These are phyloP conservation scores for Eilema sororculum DNA, from an alignment of 2,888 invertebrate genomes.

Conservation along the genomic window DNA sequence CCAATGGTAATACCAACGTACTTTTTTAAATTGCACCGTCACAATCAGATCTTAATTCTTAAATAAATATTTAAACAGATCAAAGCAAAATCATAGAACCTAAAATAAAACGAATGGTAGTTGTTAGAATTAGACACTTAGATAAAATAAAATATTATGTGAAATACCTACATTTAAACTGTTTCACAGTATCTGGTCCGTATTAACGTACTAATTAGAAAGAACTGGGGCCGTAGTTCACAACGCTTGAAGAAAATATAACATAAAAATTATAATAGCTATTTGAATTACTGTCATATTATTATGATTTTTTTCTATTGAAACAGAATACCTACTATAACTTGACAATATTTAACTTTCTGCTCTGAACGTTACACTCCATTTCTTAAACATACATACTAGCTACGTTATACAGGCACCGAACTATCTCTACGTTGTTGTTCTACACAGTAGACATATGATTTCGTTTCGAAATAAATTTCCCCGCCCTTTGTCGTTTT, in stretches of 20 bases:
- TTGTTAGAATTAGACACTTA: slow-evolving; percentile 80
- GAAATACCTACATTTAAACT: slow-evolving; percentile 82
- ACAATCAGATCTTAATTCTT: slow-evolving; percentile 77
- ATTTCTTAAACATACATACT: slow-evolving; percentile 55
- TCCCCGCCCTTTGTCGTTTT: slow-evolving; percentile 69
- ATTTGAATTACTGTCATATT: slow-evolving; percentile 21
- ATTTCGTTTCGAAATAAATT: slow-evolving; percentile 85
- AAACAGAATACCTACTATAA: slow-evolving; percentile 11
- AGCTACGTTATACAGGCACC: slow-evolving; percentile 69
- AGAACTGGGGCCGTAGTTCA: slow-evolving; percentile 73
- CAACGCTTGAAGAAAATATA: slow-evolving; percentile 67
- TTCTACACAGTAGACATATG: slow-evolving; percentile 87
- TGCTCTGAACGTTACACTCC: slow-evolving; percentile 36
- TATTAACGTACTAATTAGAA: slow-evolving; percentile 62
- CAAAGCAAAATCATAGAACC: slow-evolving; percentile 86
- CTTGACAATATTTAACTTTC: slow-evolving; percentile 12
- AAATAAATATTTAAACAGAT: slow-evolving; percentile 77
- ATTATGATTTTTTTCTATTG: slow-evolving; percentile 21
- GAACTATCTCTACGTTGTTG: slow-evolving; percentile 77
- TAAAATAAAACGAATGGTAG: slow-evolving; percentile 79
- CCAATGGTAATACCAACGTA: slow-evolving; percentile 45
- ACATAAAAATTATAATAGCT: slow-evolving; percentile 30
- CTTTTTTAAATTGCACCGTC: slow-evolving; percentile 64
- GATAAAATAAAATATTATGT: slow-evolving; percentile 76
- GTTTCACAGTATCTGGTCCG: slow-evolving; percentile 74